phyloP scores from a whole-genome alignment of 1,140 invertebrate species.

The Lepidurus packardi region DNA sequence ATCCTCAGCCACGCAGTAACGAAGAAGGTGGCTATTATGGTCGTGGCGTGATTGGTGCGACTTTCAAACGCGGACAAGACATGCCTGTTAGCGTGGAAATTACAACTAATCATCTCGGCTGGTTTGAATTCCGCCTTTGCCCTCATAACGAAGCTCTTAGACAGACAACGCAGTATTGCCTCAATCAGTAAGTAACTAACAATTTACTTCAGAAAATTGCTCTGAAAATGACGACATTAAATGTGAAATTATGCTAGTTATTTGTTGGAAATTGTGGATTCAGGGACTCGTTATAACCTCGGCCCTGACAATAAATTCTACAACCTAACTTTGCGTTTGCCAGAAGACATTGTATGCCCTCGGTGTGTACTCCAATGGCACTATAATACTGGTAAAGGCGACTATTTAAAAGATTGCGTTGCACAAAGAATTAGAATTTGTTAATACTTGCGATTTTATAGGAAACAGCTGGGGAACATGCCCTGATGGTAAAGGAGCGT shows the following conservation, averaged over 20 bases:
- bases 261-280: background rate
- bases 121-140: constrained; percentile 25
- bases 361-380: constrained; percentile 87
- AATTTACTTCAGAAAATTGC: background rate
- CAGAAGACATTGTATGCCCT: constrained; percentile 59
- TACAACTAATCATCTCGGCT: constrained; percentile 23
- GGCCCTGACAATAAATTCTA: constrained; percentile 13
- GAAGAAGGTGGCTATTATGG: constrained; percentile 23
- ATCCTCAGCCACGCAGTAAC: constrained; percentile 13
- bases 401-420: background rate
- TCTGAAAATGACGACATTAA: background rate
- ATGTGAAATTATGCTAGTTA: background rate
- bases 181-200: background rate
- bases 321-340: constrained; percentile 33
- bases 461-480: constrained; percentile 45
- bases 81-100: constrained; percentile 2
- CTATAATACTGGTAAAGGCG: constrained; percentile 67
- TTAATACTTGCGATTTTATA: constrained; percentile 27
- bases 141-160: background rate
- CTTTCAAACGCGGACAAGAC: constrained; percentile 6
- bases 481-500: constrained; percentile 38
- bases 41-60: constrained; percentile 1
- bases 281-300: background rate
- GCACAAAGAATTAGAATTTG: background rate
- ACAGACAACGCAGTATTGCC: constrained; percentile 2